A percentile compares a stretch with the other conserved stretches of the same genome.
Conservation (phyloP, 2,113 vertebrate species). For the Tympanuchus pallidicinctus region DNA sequence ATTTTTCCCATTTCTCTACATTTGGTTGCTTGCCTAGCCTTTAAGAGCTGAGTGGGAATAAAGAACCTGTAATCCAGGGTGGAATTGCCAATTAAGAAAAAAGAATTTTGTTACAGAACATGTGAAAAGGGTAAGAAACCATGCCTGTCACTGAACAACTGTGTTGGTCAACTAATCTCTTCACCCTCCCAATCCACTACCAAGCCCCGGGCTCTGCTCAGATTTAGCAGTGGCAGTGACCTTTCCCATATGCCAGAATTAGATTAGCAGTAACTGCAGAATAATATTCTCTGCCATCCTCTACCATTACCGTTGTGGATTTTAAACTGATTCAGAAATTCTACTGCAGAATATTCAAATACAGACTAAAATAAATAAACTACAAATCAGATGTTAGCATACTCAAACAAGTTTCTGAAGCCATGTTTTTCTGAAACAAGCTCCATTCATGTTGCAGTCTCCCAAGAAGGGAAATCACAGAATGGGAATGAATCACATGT, state of each 20-base stretch:
- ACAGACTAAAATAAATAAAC: background rate
- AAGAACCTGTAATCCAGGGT: background rate
- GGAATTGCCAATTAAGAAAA: background rate
- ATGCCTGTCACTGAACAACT: background rate
- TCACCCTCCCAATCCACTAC: background rate
- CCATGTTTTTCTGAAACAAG: background rate
- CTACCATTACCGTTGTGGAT: background rate
- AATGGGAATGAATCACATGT: background rate
- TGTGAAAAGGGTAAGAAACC: background rate
- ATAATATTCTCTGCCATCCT: background rate
- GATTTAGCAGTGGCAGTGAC: background rate
- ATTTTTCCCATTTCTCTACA: background rate
- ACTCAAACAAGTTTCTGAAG: background rate
- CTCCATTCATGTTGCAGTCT: background rate
- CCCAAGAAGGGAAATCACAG: background rate
- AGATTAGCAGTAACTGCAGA: background rate
- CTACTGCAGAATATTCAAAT: background rate
- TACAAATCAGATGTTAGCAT: background rate
- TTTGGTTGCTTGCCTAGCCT: background rate
- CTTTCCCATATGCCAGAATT: background rate
- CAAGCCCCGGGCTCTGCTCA: background rate
- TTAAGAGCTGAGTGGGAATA: background rate
- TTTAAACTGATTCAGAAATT: background rate
- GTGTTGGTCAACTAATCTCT: background rate
- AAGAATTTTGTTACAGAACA: background rate